Evolutionary conservation across 2,888 invertebrate genomes (phyloP).

Genomic region (Spilarctia lutea): DNA sequence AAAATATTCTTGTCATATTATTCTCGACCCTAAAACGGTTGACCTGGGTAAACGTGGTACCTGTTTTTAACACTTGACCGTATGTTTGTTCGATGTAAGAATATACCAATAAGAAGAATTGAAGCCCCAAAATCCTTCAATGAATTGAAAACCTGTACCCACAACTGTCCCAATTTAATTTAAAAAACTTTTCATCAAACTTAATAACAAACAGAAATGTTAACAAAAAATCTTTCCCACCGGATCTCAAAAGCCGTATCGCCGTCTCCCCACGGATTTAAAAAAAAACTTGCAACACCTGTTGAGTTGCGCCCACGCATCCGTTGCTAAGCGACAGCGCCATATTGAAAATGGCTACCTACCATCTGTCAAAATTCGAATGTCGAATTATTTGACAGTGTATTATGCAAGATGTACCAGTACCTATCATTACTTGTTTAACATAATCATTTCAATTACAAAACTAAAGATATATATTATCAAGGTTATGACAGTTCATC

Average conservation of each 20-base stretch:
- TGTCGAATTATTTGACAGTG: conserved; percentile 63
- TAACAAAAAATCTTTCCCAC: conserved; percentile 66
- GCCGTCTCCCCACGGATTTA: conserved; percentile 60
- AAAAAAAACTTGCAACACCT: conserved; percentile 74
- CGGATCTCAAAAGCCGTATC: conserved; percentile 73
- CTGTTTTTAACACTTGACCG: background rate
- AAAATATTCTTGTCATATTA: background rate
- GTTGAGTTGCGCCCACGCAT: conserved; percentile 75
- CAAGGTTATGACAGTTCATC: background rate
- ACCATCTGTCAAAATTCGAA: conserved; percentile 83
- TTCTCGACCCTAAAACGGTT: background rate
- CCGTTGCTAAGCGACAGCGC: conserved; percentile 70
- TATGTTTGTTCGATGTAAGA: background rate
- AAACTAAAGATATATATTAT: background rate
- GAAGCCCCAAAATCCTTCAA: background rate
- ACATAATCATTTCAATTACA: background rate
- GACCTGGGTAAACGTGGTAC: too few species aligned
- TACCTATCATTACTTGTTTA: background rate
- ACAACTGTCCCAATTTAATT: conserved; percentile 25
- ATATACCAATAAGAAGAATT: background rate
- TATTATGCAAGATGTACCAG: background rate
- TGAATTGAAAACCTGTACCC: conserved; percentile 8
- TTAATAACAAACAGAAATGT: conserved; percentile 38
- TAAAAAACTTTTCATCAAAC: conserved; percentile 33
- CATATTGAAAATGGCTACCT: conserved; percentile 72